These are phyloP conservation scores for Galerucella nymphaeae DNA, from an alignment of 2,888 invertebrate species.

Conservation along the genomic window DNA sequence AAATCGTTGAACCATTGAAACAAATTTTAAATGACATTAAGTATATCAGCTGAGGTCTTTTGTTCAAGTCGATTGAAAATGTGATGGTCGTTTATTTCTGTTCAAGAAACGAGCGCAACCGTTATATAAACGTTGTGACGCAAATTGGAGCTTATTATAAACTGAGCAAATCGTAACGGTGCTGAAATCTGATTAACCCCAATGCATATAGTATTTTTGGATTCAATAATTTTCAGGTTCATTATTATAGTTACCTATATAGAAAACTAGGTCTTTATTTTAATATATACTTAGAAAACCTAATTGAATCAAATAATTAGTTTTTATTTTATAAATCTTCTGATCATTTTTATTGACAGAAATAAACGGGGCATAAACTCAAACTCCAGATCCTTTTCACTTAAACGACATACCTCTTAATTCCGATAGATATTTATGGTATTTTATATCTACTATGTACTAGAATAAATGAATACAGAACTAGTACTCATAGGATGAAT, in stretches of 20 bases:
- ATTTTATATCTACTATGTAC: too few relatives aligned
- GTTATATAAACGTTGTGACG: conserved; percentile 26
- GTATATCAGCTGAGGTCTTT: not conserved
- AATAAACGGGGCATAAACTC: too few relatives aligned
- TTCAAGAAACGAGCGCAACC: conserved; percentile 24
- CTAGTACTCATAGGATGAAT: too few relatives aligned
- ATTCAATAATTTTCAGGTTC: conserved; percentile 12
- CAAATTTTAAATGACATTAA: not conserved
- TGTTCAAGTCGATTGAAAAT: conserved; percentile 15
- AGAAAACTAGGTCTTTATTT: not conserved
- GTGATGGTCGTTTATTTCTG: conserved; percentile 29
- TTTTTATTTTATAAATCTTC: too few relatives aligned
- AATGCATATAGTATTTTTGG: conserved; percentile 23
- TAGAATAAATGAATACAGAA: too few relatives aligned
- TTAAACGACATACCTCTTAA: too few relatives aligned
- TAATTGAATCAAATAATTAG: too few relatives aligned
- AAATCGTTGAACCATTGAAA: not conserved
- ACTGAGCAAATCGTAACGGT: conserved; percentile 22
- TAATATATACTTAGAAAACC: not conserved
- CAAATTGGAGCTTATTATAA: conserved; percentile 28
- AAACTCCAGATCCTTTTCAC: too few relatives aligned
- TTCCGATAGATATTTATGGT: too few relatives aligned
- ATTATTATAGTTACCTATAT: conserved; percentile 1
- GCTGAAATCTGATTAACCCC: conserved; percentile 25
- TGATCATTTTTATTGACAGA: too few relatives aligned